Evolutionary conservation across 2,888 invertebrate species (phyloP), one percentile per base, ranked within the genome.

Genomic region (Tiliacea citrago): DNA sequence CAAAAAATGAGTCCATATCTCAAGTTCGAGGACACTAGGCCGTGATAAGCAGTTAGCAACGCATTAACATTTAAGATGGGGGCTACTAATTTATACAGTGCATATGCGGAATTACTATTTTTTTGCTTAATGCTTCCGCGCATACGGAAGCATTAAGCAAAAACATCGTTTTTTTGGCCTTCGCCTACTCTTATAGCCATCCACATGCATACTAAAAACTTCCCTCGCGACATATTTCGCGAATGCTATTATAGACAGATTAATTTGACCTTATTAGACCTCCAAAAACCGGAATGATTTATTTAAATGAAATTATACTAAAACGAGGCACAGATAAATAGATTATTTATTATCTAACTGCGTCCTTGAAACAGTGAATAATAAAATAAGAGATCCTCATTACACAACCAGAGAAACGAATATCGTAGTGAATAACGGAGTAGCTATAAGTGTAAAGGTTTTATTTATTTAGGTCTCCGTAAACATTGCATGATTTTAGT

Each of bases 401-500:
- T 62, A 61, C 60, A 80, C 42, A 45, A 29, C 42, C 45, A 29
- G 39, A 42, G 42, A 60, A 73, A 73, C 58, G 60, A 55, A 42
- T 53, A 51, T 63, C 21, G 9, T 51, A 39, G 51, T 80, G 58
- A 63, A 79, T 60, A 79, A 49, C 47, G 0, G 18, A 53, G 47
- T 47, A n/a, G 35, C 16, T 35, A 65, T 49, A 81, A 75, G 39
- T 77, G 81, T 81, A 42, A 65, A 75, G 65, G 74, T 35, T 61
- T 75, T 77, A 77, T 82, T 77, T 82, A 69, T 77, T 69, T 66
- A 69, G 69, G 63, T 57, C n/a, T 57, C 9, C 16, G 65, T 77
- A 77, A 79, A 79, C 78, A 66, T 81, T 65, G 75, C 75, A 75
- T 61, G 63, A 53, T 81, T 81, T 75, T 45, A 55, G 68, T 35